Conservation (phyloP, 2,888 invertebrate species). For the Plagodis pulveraria region DNA sequence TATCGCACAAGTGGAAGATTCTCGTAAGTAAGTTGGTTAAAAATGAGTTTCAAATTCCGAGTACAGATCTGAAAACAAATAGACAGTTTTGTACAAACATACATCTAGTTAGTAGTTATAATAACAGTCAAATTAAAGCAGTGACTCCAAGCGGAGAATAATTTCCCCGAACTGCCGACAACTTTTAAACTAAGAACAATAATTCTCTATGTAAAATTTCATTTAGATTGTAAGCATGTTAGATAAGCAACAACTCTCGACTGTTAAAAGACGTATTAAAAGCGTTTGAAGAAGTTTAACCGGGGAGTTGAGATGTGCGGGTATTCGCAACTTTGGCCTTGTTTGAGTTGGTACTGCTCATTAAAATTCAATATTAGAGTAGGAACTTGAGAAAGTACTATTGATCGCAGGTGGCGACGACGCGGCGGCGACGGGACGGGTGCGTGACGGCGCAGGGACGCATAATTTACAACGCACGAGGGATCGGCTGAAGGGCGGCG, state of each 20-base stretch:
- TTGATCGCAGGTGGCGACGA: constrained; percentile 57
- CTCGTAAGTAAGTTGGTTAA: background rate
- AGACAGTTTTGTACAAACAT: constrained; percentile 17
- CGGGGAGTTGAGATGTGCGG: constrained; percentile 48
- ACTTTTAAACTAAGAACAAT: constrained; percentile 34
- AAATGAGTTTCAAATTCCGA: constrained; percentile 17
- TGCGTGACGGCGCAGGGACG: constrained; percentile 25
- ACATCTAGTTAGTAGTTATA: constrained; percentile 14
- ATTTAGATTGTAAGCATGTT: constrained; percentile 54
- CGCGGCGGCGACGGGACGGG: constrained; percentile 40
- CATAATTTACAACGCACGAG: constrained; percentile 48
- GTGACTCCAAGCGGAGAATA: constrained; percentile 39
- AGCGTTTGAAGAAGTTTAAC: constrained; percentile 45
- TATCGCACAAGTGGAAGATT: no score
- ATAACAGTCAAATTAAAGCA: constrained; percentile 39
- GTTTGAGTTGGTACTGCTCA: constrained; percentile 60
- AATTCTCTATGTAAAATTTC: constrained; percentile 49
- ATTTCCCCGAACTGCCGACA: constrained; percentile 42
- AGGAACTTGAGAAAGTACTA: constrained; percentile 46
- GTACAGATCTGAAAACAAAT: constrained; percentile 4
- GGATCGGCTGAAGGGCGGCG: constrained; percentile 31
- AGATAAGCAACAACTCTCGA: constrained; percentile 53
- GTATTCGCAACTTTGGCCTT: constrained; percentile 48
- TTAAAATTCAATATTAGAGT: constrained; percentile 68
- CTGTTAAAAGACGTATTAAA: constrained; percentile 60